Evolutionary conservation across 2,113 vertebrate species (phyloP), one percentile per base, ranked within the genome.

Genomic region (Lampris megalopsis): DNA sequence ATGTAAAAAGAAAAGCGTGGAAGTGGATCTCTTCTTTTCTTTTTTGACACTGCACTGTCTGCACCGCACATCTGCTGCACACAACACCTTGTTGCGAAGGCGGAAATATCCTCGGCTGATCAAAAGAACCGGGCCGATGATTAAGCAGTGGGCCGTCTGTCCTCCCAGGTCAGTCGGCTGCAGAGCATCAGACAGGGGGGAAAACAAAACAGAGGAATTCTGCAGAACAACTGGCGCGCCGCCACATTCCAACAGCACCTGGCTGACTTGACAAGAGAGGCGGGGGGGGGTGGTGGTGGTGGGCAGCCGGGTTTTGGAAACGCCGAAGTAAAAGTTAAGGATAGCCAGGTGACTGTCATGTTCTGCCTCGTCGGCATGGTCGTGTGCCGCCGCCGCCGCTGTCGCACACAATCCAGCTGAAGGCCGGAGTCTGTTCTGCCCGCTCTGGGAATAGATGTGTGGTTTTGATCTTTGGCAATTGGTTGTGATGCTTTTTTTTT

Each of bases 391-490:
- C 62, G 0, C 79, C 53, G 63, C 36, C 61, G 61, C 71, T 40
- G 47, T 60, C 45, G 62, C 56, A 11, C 56, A 63, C 36, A 4
- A 24, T 37, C 6, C 35, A 40, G 48, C 7, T 13, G 24, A 65
- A 79, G 38, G 40, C 40, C 54, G 24, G 64, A 63, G n/a, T 70
- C 66, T 66, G 52, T 45, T 24, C 56, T 61, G 71, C 73, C 77
- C 59, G 52, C 40, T 11, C 43, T 79, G 80, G 64, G 47, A 73
- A 69, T 81, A 87, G 56, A 89, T 77, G 75, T 77, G 77, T 35
- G 58, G 56, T 71, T 90, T 88, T 88, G 83, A 88, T 86, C 70
- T 70, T 24, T 72, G 79, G 79, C 83, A 13, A 52, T 54, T 36
- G 49, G 9, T 47, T 68, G 61, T 64, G 1, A 35, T 63, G 63